Conservation (phyloP, 2,888 invertebrate genomes). For the Oscheius sp. region DNA sequence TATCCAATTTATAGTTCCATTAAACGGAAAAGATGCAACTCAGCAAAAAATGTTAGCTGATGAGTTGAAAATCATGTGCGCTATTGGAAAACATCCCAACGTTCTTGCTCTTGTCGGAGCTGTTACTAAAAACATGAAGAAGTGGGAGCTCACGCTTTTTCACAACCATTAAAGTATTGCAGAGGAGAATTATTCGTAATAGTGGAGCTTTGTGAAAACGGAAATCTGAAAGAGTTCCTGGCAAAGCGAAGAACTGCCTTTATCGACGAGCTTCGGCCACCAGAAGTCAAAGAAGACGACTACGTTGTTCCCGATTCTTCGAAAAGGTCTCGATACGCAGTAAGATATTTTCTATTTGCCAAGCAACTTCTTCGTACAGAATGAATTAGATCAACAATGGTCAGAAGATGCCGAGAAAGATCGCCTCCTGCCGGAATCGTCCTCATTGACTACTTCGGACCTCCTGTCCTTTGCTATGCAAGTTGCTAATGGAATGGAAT, state of each 20-base stretch:
- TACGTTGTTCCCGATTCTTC: conserved; percentile 43
- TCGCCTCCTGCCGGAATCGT: conserved; percentile 5
- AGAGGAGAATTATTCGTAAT: conserved; percentile 54
- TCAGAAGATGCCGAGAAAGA: conserved; percentile 27
- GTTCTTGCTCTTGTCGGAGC: conserved; percentile 58
- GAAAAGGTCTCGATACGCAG: conserved; percentile 35
- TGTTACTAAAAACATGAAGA: conserved; percentile 49
- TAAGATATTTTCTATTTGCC: background rate
- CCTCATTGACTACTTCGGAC: conserved; percentile 74
- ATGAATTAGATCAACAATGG: conserved; percentile 31
- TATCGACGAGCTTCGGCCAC: conserved; percentile 39
- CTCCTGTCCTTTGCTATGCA: conserved; percentile 94
- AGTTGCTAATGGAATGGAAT: conserved; percentile 96
- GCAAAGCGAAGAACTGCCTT: conserved; percentile 31
- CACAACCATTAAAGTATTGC: conserved; percentile 20
- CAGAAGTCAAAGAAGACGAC: conserved; percentile 26
- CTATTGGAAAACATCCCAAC: conserved; percentile 58
- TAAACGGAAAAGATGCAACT: conserved; percentile 39
- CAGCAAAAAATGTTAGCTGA: conserved; percentile 53
- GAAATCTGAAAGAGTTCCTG: conserved; percentile 46
- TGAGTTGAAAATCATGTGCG: conserved; percentile 58
- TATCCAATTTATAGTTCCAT: conserved; percentile 33
- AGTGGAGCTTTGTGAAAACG: conserved; percentile 51
- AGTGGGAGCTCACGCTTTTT: conserved; percentile 21
- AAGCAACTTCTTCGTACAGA: background rate